Evolutionary conservation across 2,113 vertebrate genomes (phyloP).

Genomic region (Pituophis catenifer): DNA sequence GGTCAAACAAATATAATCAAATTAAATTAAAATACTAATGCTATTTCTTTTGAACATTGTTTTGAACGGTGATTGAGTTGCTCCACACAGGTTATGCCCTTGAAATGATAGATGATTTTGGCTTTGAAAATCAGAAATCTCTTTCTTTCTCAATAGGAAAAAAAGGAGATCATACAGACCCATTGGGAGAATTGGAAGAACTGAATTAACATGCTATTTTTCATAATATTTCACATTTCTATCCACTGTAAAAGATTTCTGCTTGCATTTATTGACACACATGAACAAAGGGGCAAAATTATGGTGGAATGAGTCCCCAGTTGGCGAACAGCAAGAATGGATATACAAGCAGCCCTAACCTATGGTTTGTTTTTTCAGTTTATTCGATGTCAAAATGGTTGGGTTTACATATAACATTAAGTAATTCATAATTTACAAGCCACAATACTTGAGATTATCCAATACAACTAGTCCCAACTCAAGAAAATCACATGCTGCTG

Average conservation of each 20-base stretch:
- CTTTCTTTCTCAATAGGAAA: not conserved
- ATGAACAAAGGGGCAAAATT: not conserved
- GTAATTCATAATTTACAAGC: not conserved
- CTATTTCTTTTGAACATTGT: not conserved
- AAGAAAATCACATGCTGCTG: not conserved
- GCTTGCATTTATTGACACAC: not conserved
- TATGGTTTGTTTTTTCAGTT: not conserved
- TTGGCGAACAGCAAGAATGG: not conserved
- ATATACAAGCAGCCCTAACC: not conserved
- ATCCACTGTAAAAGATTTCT: not conserved
- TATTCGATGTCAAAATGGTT: not conserved
- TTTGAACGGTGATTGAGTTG: not conserved
- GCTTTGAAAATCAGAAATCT: not conserved
- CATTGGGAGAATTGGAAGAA: not conserved
- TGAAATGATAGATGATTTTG: not conserved
- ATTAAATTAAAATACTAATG: not conserved
- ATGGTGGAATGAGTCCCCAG: not conserved
- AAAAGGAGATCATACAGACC: not conserved
- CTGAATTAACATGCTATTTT: not conserved
- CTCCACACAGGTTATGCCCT: not conserved
- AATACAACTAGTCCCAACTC: not conserved
- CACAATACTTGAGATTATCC: not conserved
- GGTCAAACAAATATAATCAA: not conserved
- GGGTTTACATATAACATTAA: not conserved
- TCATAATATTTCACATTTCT: not conserved